Evolutionary conservation across 2,113 vertebrate genomes (phyloP), one percentile per base, ranked within the genome.

Genomic region (Salvator merianae): DNA sequence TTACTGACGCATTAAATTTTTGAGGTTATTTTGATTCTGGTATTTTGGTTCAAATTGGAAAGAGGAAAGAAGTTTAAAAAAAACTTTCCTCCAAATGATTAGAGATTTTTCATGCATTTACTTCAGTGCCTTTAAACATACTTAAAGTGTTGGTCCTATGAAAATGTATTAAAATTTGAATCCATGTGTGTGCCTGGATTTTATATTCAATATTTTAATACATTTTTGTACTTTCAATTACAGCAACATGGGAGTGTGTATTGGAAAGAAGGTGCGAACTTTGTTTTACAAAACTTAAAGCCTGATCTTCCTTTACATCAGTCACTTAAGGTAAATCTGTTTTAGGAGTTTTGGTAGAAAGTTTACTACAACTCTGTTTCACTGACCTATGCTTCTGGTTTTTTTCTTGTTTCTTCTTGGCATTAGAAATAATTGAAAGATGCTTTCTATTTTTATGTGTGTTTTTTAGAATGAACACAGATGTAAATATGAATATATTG

Each of bases 211-310:
- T 76, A 1, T 84, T 71, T 75, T n/a, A n/a, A n/a, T 75, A 1
- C 71, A 79, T 71, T 63, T 94, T 1, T 86, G 0, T 68, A 79
- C 88, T 89, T 53, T 38, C 38, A 28, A 78, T 20, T 69, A 9
- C 92, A 99, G 99, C 99, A 99, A 98, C 99, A 99, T 30, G 98
- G 99, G 72, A 98, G 98, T 13, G 96, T 99, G 20, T 99, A 96
- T 88, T 99, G 98, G 99, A 98, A 94, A 76, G 90, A 85, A 13
- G 97, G 97, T 79, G 96, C 98, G 1, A 85, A 88, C 18, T 69
- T 74, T n/a, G 88, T 86, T 22, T 95, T 99, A 84, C 91, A 87
- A 32, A 87, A 85, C 77, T 94, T 97, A 13, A 88, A 97, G 47
- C 85, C 96, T 0, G 87, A 94, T 22, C 91, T 92, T 77, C 88